Evolutionary conservation across 2,113 vertebrate species (phyloP), one percentile per base, ranked within the genome.

Genomic region (Tapirus terrestris): DNA sequence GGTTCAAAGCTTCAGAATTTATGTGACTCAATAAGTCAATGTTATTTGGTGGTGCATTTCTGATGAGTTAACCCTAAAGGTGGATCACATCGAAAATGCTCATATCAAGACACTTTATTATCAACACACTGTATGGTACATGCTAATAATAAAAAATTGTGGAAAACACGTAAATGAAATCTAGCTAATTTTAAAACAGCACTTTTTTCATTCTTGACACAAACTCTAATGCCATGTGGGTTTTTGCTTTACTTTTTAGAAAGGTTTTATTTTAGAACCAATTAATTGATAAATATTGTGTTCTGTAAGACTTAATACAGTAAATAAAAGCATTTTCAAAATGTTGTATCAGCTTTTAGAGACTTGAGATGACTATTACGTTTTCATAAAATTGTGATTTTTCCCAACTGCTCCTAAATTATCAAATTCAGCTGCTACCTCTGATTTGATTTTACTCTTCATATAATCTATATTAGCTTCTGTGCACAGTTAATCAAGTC

Each of bases 311-410:
- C 60, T 39, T 56, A 16, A 65, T 58, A 60, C 0, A 65, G 23
- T 88, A 31, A 53, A 72, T 27, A 94, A 94, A 97, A 81, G 5
- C 14, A 95, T 63, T 81, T 96, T 76, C 4, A 63, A 94, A 51
- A 2, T 0, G 51, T 58, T 36, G 0, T 68, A 72, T 82, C 36
- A 58, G n/a, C 36, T 94, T 96, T 96, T 97, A 79, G 29, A 96
- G 36, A 72, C 21, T 82, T 3, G 7, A 88, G 60, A 45, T 94
- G 14, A 63, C 9, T 75, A 27, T 68, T 67, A 82, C 13, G 43
- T 60, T 91, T 95, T 92, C 27, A 81, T 29, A 82, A 94, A 95
- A 87, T 31, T 93, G 20, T 60, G 20, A 70, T 60, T 97, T 97
- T 80, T 21, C 53, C 36, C 56, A 68, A 80, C 10, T 85, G n/a